phyloP scores from a whole-genome alignment of 2,113 vertebrate species.

The Scomber colias region DNA sequence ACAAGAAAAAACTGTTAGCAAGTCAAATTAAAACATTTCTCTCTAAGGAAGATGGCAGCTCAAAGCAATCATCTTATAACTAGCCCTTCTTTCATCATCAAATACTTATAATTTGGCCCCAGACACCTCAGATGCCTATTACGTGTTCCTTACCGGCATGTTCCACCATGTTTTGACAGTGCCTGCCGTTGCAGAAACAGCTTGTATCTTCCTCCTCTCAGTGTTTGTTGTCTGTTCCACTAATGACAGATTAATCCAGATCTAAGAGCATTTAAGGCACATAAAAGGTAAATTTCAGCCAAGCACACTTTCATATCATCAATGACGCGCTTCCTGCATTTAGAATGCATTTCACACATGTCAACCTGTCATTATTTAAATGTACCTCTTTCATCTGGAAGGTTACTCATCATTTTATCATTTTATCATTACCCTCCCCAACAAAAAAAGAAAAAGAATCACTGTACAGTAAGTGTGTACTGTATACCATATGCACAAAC shows the following conservation, averaged over 20 bases:
- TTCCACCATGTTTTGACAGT: slow-evolving; percentile 71
- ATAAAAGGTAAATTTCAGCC: slow-evolving; percentile 51
- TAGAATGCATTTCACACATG: slow-evolving; percentile 19
- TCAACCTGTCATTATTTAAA: slow-evolving; percentile 36
- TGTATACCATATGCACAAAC: too few species aligned
- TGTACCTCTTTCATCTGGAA: slow-evolving; percentile 11
- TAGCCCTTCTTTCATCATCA: slow-evolving; percentile 65
- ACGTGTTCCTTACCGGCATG: slow-evolving; percentile 54
- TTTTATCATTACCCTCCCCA: too few species aligned
- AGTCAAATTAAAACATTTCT: slow-evolving; percentile 23
- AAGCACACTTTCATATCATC: slow-evolving; percentile 55
- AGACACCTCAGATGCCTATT: slow-evolving; percentile 50
- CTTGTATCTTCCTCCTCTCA: slow-evolving; percentile 44
- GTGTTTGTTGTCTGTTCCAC: slow-evolving; percentile 63
- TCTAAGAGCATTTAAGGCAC: slow-evolving; percentile 56
- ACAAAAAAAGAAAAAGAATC: too few species aligned
- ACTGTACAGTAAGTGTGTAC: too few species aligned
- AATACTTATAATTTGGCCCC: slow-evolving; percentile 63
- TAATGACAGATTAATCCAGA: slow-evolving; percentile 78
- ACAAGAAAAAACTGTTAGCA: background rate
- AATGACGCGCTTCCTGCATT: slow-evolving; percentile 49
- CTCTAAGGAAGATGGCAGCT: slow-evolving; percentile 6
- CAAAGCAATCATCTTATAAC: slow-evolving; percentile 39
- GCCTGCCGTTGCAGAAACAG: slow-evolving; percentile 45
- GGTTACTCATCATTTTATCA: too few species aligned